Conservation (phyloP, 2,113 vertebrate species). For the Pseudopodoces humilis region DNA sequence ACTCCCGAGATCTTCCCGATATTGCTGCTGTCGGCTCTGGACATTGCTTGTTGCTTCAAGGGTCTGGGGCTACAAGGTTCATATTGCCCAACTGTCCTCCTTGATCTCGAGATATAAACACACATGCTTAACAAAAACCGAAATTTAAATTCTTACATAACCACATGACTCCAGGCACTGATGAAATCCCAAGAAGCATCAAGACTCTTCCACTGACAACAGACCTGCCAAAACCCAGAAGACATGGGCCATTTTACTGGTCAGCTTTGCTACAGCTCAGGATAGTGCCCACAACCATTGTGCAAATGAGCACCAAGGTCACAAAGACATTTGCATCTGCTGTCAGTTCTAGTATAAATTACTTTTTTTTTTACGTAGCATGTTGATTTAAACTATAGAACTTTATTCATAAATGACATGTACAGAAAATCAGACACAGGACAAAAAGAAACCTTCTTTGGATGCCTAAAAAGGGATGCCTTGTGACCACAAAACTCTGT, state of each 20-base stretch:
- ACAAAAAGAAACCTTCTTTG: not conserved
- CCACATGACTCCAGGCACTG: not conserved
- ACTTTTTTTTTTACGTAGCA: no score
- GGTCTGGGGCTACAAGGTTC: not conserved
- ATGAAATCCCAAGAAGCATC: not conserved
- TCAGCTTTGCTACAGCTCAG: not conserved
- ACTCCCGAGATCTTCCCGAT: not conserved
- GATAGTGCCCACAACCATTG: not conserved
- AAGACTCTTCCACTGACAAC: not conserved
- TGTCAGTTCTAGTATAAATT: not conserved
- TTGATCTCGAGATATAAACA: not conserved
- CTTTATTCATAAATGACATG: not conserved
- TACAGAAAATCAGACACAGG: not conserved
- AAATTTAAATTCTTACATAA: constrained; percentile 3
- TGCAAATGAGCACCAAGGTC: not conserved
- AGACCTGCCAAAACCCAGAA: not conserved
- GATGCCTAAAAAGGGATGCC: not conserved
- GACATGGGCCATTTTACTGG: fast-evolving
- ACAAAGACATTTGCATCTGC: not conserved
- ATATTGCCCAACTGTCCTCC: not conserved
- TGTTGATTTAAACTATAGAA: not conserved
- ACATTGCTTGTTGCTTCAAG: not conserved
- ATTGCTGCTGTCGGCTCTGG: not conserved
- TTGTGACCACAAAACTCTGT: not conserved
- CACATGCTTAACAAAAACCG: not conserved